A percentile compares a stretch with the other conserved stretches of the same genome.
These are phyloP conservation scores for Drosophila formosana DNA, from an alignment of 2,888 invertebrate species.

Conservation along the genomic window DNA sequence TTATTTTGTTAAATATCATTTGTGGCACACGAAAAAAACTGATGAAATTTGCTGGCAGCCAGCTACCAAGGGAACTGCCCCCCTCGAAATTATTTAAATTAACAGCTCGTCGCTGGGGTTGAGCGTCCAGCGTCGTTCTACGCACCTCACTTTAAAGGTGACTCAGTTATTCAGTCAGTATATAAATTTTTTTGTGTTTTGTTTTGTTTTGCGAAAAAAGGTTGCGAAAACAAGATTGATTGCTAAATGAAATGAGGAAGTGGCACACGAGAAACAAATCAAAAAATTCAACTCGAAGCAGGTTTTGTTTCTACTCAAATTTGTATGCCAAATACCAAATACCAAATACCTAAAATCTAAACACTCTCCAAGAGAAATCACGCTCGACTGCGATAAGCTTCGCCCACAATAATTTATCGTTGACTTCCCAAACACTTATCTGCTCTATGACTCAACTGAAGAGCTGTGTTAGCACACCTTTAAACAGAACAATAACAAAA, in stretches of 20 bases:
- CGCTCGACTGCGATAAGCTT: background rate
- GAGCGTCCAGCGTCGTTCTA: background rate
- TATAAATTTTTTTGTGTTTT: background rate
- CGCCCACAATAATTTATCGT: background rate
- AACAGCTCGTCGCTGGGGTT: slow-evolving; percentile 39
- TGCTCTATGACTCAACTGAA: slow-evolving; percentile 15
- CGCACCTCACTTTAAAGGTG: slow-evolving; percentile 21
- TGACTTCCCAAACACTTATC: background rate
- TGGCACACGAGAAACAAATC: slow-evolving; percentile 4
- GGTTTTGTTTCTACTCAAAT: background rate
- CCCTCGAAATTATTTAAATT: slow-evolving; percentile 58
- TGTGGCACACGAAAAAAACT: slow-evolving; percentile 29
- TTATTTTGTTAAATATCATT: slow-evolving; percentile 50
- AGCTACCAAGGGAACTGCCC: slow-evolving; percentile 9
- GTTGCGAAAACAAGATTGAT: slow-evolving; percentile 2
- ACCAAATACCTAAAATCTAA: background rate
- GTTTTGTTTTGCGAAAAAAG: background rate
- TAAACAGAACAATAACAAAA: slow-evolving; percentile 16
- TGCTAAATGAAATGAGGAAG: slow-evolving; percentile 17
- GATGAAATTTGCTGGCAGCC: slow-evolving; percentile 8
- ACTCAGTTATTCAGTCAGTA: slow-evolving; percentile 28
- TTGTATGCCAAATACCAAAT: background rate
- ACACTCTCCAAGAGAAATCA: background rate
- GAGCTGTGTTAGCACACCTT: slow-evolving; percentile 28
- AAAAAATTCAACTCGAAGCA: slow-evolving; percentile 1